These are phyloP conservation scores for Vireo griseus DNA, from an alignment of 2,797 vertebrate species.

Conservation along the genomic window DNA sequence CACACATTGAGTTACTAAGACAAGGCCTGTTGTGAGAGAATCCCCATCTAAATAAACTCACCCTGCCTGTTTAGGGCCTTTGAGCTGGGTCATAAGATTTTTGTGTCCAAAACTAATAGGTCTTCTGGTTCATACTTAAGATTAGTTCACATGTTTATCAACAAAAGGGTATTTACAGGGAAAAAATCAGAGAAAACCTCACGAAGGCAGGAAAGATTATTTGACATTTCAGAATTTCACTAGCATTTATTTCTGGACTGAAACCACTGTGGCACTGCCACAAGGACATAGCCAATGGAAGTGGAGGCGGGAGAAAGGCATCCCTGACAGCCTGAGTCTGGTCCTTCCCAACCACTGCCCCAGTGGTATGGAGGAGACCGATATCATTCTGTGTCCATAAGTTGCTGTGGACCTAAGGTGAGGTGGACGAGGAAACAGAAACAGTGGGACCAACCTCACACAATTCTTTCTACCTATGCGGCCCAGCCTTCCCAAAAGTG, in stretches of 20 bases:
- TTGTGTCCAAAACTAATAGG: background rate
- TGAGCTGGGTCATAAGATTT: background rate
- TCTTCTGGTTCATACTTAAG: background rate
- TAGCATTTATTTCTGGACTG: background rate
- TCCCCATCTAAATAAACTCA: background rate
- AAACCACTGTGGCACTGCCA: background rate
- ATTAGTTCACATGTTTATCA: background rate
- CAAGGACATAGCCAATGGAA: background rate
- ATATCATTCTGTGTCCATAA: background rate
- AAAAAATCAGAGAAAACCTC: background rate
- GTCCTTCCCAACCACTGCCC: background rate
- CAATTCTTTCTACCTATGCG: background rate
- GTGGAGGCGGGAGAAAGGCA: background rate
- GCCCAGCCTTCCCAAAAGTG: background rate
- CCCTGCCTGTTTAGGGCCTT: background rate
- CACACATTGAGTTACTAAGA: background rate
- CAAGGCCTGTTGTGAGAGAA: background rate
- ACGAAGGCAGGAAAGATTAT: background rate
- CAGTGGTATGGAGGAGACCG: rapidly evolving
- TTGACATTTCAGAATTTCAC: background rate
- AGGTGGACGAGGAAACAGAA: background rate
- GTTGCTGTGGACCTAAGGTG: background rate
- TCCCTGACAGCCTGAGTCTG: background rate
- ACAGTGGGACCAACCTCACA: rapidly evolving
- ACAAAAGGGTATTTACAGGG: background rate